Evolutionary conservation across 2,113 vertebrate species (phyloP).

Genomic region (Macquaria australasica): DNA sequence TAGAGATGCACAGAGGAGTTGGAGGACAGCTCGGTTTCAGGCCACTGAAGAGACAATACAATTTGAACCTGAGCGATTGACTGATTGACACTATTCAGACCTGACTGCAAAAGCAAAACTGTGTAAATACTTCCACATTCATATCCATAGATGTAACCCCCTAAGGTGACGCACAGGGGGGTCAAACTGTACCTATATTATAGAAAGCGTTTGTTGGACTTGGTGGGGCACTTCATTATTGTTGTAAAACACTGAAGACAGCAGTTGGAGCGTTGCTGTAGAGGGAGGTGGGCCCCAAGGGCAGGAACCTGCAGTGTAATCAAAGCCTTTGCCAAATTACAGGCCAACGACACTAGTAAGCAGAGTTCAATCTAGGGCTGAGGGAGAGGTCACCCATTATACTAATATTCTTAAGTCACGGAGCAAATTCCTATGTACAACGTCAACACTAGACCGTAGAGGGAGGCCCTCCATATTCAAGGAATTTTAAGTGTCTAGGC

Average conservation of each 20-base stretch:
- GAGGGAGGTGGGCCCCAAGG: conserved; percentile 33
- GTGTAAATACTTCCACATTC: conserved; percentile 35
- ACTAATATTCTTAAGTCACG: conserved; percentile 71
- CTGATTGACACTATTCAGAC: conserved; percentile 49
- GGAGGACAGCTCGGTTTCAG: conserved; percentile 6
- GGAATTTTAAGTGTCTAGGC: conserved; percentile 42
- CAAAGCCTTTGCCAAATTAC: conserved; percentile 78
- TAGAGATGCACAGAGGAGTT: conserved; percentile 17
- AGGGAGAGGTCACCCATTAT: conserved; percentile 72
- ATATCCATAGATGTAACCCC: conserved; percentile 15
- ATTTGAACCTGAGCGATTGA: conserved; percentile 5
- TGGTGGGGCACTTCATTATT: not conserved
- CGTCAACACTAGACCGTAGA: conserved; percentile 54
- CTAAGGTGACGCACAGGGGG: not conserved
- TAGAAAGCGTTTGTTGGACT: conserved; percentile 9
- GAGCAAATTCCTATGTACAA: conserved; percentile 69
- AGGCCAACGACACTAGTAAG: conserved; percentile 65
- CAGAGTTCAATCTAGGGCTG: conserved; percentile 71
- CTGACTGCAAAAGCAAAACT: conserved; percentile 8
- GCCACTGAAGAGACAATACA: conserved; percentile 22
- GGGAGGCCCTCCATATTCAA: conserved; percentile 55
- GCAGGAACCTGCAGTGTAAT: conserved; percentile 71
- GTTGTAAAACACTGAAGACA: conserved; percentile 35
- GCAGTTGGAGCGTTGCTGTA: conserved; percentile 19
- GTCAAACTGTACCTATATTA: not conserved